phyloP scores from a whole-genome alignment of 2,113 vertebrate species.

The Odontesthes bonariensis region DNA sequence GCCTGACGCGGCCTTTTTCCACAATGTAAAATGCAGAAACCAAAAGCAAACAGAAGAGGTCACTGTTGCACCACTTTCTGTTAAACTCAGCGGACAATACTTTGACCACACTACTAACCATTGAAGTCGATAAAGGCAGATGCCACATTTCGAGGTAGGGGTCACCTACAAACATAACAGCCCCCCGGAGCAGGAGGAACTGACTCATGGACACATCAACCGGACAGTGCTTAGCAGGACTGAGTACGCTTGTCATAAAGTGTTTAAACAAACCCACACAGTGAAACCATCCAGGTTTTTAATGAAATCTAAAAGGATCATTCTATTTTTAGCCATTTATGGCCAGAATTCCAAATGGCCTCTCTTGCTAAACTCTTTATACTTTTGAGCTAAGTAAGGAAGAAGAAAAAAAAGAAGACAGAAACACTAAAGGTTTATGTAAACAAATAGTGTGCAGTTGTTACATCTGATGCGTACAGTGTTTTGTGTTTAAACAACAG shows the following conservation, averaged over 20 bases:
- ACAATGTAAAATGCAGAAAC: slow-evolving; percentile 20
- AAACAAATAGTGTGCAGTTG: too few relatives aligned
- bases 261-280: slow-evolving; percentile 33
- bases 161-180: slow-evolving; percentile 41
- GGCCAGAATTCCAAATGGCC: background rate
- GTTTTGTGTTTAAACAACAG: too few relatives aligned
- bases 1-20: background rate
- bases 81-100: background rate
- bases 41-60: slow-evolving; percentile 36
- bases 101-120: background rate
- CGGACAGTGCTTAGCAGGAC: background rate
- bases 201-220: slow-evolving; percentile 52
- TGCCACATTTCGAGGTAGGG: slow-evolving; percentile 39
- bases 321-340: background rate
- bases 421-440: too few relatives aligned
- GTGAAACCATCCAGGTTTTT: background rate
- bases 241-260: slow-evolving; percentile 33
- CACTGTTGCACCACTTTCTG: slow-evolving; percentile 25
- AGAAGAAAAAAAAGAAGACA: too few relatives aligned
- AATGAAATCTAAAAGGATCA: slow-evolving; percentile 6
- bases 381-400: too few relatives aligned
- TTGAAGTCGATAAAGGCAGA: slow-evolving; percentile 10
- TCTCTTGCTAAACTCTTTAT: background rate
- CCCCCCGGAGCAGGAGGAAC: slow-evolving; percentile 28
- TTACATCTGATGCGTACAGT: too few relatives aligned